Evolutionary conservation across 2,888 invertebrate genomes (phyloP).

Genomic region (Eretmocerus hayati): DNA sequence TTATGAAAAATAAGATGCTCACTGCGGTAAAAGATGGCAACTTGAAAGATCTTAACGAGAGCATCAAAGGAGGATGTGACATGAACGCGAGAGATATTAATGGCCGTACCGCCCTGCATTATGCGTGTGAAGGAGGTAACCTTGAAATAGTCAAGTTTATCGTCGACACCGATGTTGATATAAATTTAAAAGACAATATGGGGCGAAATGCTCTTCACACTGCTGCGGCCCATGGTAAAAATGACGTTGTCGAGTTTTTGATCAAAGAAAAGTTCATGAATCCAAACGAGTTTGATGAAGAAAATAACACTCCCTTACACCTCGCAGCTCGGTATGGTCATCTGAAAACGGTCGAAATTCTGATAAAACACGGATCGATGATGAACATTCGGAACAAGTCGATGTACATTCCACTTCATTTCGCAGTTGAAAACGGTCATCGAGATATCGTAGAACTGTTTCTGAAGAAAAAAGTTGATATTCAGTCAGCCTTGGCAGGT

Average conservation of each 20-base stretch:
- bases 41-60: slow-evolving; percentile 14
- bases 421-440: not conserved
- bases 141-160: slow-evolving; percentile 9
- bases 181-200: slow-evolving; percentile 3
- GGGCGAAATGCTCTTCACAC: slow-evolving; percentile 10
- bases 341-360: slow-evolving; percentile 2
- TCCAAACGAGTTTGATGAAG: slow-evolving; percentile 1
- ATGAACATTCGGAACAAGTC: not conserved
- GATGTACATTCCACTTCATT: not conserved
- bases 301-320: slow-evolving; percentile 10
- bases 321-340: slow-evolving; percentile 6
- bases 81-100: slow-evolving; percentile 6
- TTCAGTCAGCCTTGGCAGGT: too few species aligned
- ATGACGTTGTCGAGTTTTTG: slow-evolving; percentile 7
- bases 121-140: slow-evolving; percentile 7
- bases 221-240: slow-evolving; percentile 7
- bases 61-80: slow-evolving; percentile 14
- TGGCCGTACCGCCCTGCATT: slow-evolving; percentile 8
- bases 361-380: slow-evolving; percentile 5
- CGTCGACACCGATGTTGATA: slow-evolving; percentile 13
- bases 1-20: slow-evolving; percentile 19
- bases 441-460: not conserved
- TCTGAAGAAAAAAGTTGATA: not conserved
- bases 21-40: slow-evolving; percentile 19
- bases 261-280: slow-evolving; percentile 1